Conservation (phyloP, 1,140 invertebrate species). For the Calliopsis andreniformis region DNA sequence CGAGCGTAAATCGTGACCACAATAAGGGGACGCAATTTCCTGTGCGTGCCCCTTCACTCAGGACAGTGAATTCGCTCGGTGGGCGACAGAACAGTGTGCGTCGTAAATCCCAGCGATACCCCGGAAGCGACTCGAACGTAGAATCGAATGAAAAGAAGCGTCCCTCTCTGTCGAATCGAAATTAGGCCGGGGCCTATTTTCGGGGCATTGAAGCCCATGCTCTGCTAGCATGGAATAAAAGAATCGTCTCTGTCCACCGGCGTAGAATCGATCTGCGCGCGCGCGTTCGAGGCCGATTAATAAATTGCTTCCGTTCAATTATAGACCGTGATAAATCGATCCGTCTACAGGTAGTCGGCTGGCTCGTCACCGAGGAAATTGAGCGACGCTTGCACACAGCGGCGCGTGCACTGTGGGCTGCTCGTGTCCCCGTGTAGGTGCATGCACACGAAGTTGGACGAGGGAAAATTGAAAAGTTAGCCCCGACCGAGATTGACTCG, state of each 20-base stretch:
- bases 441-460: constrained; percentile 41
- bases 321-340: constrained; percentile 66
- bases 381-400: constrained; percentile 32
- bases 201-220: not conserved
- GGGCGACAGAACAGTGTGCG: not conserved
- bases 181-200: not conserved
- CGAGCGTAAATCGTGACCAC: not conserved
- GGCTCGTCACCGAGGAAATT: constrained; percentile 65
- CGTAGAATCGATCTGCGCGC: constrained; percentile 51
- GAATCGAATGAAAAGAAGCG: not conserved
- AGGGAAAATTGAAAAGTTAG: constrained; percentile 68
- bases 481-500: constrained; percentile 58
- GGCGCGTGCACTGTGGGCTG: not conserved
- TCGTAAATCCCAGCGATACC: constrained; percentile 4
- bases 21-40: not conserved
- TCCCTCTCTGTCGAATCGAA: constrained; percentile 6
- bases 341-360: constrained; percentile 58
- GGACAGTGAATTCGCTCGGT: not conserved
- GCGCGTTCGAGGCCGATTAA: constrained; percentile 65
- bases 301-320: constrained; percentile 71
- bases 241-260: constrained; percentile 38
- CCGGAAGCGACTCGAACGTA: not conserved
- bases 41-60: not conserved
- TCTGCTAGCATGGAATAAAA: constrained; percentile 21
- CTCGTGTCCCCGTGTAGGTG: not conserved